Percentiles rank a stretch among this genome's conserved stretches.
These are phyloP conservation scores for Dryocosmus kuriphilus DNA, from an alignment of 2,888 invertebrate species.

Conservation along the genomic window DNA sequence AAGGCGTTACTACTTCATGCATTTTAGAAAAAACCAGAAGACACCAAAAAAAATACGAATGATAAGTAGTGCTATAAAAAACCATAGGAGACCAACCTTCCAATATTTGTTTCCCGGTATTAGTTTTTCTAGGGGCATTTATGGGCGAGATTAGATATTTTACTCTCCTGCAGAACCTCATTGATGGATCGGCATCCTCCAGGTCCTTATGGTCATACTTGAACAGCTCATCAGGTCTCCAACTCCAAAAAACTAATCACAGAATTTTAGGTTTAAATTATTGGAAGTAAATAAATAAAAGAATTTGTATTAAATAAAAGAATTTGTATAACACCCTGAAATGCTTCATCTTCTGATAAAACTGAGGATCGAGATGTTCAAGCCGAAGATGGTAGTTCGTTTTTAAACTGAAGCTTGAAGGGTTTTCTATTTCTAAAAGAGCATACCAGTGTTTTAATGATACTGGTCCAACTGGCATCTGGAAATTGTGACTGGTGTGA, in stretches of 20 bases:
- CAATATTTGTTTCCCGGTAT: not conserved
- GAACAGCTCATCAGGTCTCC: too few relatives aligned
- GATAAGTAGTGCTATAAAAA: too few relatives aligned
- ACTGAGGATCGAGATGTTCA: slow-evolving; percentile 44
- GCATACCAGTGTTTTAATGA: slow-evolving; percentile 48
- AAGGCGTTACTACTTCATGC: not conserved
- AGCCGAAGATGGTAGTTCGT: slow-evolving; percentile 44
- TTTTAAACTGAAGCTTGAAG: slow-evolving; percentile 46
- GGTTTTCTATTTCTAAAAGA: slow-evolving; percentile 14
- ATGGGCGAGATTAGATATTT: not conserved
- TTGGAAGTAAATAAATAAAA: too few relatives aligned
- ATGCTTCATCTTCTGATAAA: too few relatives aligned
- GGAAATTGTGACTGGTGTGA: slow-evolving; percentile 17
- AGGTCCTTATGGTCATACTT: not conserved
- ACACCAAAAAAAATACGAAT: too few relatives aligned
- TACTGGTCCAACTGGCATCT: slow-evolving; percentile 49
- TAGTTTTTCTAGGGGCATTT: not conserved
- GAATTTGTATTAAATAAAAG: too few relatives aligned
- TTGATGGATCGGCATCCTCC: not conserved
- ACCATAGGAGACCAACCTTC: not conserved
- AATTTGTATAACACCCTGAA: too few relatives aligned
- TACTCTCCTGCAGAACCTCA: not conserved
- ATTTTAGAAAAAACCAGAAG: too few relatives aligned
- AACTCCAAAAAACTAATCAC: too few relatives aligned
- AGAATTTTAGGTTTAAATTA: not conserved